Percentiles rank a stretch among this genome's conserved stretches.
phyloP scores from a whole-genome alignment of 2,888 invertebrate genomes.

The Perizoma affinitatum region DNA sequence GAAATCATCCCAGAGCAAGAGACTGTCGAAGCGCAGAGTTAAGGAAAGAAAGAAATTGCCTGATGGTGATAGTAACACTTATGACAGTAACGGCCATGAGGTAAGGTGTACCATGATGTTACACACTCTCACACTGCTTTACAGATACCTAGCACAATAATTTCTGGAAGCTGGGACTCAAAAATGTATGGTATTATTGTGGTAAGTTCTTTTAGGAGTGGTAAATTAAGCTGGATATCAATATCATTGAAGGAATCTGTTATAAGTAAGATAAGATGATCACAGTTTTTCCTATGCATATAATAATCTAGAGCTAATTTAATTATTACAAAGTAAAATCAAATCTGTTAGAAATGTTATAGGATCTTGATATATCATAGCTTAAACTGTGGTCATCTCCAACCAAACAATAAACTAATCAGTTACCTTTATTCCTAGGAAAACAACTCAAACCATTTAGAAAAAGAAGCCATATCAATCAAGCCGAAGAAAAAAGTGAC shows the following conservation, averaged over 20 bases:
- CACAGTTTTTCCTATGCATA: slow-evolving; percentile 6
- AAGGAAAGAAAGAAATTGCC: slow-evolving; percentile 84
- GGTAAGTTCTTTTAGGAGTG: slow-evolving; percentile 21
- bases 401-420: slow-evolving; percentile 11
- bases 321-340: too few species aligned
- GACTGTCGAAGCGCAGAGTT: slow-evolving; percentile 92
- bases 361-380: not conserved
- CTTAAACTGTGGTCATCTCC: slow-evolving; percentile 15
- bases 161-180: not conserved
- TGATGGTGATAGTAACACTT: slow-evolving; percentile 72
- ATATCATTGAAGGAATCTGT: not conserved
- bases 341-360: not conserved
- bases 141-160: slow-evolving; percentile 14
- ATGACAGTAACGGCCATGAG: slow-evolving; percentile 69
- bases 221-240: slow-evolving; percentile 1
- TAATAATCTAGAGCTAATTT: not conserved
- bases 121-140: slow-evolving; percentile 25
- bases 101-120: slow-evolving; percentile 54
- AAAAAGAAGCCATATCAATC: slow-evolving; percentile 43
- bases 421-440: slow-evolving; percentile 38
- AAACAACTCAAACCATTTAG: slow-evolving; percentile 41
- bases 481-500: slow-evolving; percentile 69
- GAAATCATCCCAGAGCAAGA: slow-evolving; percentile 96
- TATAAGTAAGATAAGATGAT: slow-evolving; percentile 5
- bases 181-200: slow-evolving; percentile 12